phyloP scores from a whole-genome alignment of 30 jellyfish, hydroid and myxozoan genomes.

The Pseudorhiza aurosa region DNA sequence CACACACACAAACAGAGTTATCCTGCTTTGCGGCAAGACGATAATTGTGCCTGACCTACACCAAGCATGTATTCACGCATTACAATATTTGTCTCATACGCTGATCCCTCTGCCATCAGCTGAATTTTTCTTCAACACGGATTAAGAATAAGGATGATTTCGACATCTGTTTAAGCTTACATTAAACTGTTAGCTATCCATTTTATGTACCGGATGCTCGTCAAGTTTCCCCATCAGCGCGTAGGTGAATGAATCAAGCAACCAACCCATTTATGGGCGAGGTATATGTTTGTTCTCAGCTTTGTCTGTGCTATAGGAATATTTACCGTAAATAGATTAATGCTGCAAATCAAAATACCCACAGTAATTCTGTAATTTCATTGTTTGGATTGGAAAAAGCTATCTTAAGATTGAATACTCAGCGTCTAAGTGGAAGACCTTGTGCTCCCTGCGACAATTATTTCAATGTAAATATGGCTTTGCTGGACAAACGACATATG shows the following conservation, averaged over 20 bases:
- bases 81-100: neutral
- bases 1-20: no score
- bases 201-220: neutral
- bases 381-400: slow-evolving; percentile 48
- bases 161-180: neutral
- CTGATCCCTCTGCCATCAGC: neutral
- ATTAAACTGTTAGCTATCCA: neutral
- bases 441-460: neutral
- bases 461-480: slow-evolving; percentile 18
- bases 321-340: slow-evolving; percentile 33
- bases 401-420: slow-evolving; percentile 10
- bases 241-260: neutral
- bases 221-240: neutral
- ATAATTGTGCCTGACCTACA: no score
- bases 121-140: neutral
- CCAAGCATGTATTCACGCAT: no score
- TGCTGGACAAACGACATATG: slow-evolving; percentile 1
- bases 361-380: slow-evolving; percentile 13
- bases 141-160: neutral
- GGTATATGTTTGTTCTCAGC: neutral
- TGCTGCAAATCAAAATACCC: slow-evolving; percentile 34
- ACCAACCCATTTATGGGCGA: slow-evolving; percentile 8
- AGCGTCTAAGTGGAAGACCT: slow-evolving; percentile 29
- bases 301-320: neutral
- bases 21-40: no score